Base-by-base conservation (phyloP, 2,797 vertebrate species). In the Chaunax sp. region DNA sequence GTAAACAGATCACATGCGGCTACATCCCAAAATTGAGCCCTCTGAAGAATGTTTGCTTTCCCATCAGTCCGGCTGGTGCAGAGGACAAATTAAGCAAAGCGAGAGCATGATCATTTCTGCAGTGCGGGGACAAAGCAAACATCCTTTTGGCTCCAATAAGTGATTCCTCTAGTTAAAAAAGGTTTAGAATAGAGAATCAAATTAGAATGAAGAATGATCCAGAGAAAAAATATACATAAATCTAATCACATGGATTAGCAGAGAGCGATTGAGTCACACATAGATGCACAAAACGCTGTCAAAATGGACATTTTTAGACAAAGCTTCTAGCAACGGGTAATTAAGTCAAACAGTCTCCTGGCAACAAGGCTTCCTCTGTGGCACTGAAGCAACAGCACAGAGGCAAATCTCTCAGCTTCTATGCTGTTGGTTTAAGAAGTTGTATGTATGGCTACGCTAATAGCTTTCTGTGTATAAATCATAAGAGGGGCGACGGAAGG, bases 11-110 rank as follows among this genome's bases (percentile, higher is more conserved):
- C 51, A 45, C 45, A 71, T 56, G 54, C 26, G 69, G 77, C 72
- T 53, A 55, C 49, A 20, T 64, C 56, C 69, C 54, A 79, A 84
- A 64, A 75, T 72, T 66, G 71, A 77, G 49, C 65, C 7, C 25
- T 58, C 67, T 63, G 45, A 69, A 78, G 76, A 76, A 78, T 65
- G 41, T 83, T 81, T 77, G 72, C 71, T 73, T 78, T 89, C 74
- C 80, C 71, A 80, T 79, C 69, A 60, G 79, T 68, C 62, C n/a
- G 53, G 22, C 53, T 52, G 37, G 51, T 53, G 25, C 10, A 52
- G 56, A 2, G 37, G 33, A 67, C 4, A 19, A 55, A 61, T 25
- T 1, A 30, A 52, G 35, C 35, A 51, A 18, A 1, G 44, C 1
- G 3, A 46, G 52, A 51, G n/a, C n/a, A n/a, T n/a, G n/a, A n/a